Evolutionary conservation across 2,113 vertebrate genomes (phyloP).

Genomic region (Euleptes europaea): DNA sequence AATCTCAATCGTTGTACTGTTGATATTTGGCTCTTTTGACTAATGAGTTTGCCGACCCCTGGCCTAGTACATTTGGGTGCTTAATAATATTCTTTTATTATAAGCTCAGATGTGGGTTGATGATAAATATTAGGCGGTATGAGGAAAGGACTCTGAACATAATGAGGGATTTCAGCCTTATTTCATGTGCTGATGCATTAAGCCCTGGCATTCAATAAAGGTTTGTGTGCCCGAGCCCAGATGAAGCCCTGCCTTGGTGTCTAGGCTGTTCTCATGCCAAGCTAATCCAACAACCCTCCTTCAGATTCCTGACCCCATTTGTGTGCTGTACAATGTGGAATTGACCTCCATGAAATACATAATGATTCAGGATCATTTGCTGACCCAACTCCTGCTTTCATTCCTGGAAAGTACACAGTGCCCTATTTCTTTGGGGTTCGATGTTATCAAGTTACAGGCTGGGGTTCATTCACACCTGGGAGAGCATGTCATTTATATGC

Average conservation of each 20-base stretch:
- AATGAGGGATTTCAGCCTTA: too few species aligned
- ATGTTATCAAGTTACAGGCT: constrained; percentile 43
- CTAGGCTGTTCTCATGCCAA: constrained; percentile 30
- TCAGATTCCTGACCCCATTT: constrained; percentile 27
- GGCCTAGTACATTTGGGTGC: too few species aligned
- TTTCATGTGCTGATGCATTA: too few species aligned
- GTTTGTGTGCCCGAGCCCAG: too few species aligned
- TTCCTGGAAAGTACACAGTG: constrained; percentile 63
- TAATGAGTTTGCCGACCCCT: too few species aligned
- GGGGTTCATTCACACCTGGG: constrained; percentile 1
- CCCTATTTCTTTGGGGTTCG: constrained; percentile 56
- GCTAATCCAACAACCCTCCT: constrained; percentile 59
- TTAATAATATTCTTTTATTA: too few species aligned
- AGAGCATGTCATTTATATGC: constrained; percentile 34
- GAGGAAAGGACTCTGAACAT: too few species aligned
- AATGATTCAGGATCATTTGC: constrained; percentile 59
- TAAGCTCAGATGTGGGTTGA: too few species aligned
- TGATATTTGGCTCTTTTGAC: too few species aligned
- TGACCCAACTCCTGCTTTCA: constrained; percentile 72
- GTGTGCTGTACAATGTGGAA: constrained; percentile 61
- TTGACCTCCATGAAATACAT: constrained; percentile 59
- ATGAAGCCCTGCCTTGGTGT: background rate
- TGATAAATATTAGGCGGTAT: too few species aligned
- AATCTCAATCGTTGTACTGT: too few species aligned
- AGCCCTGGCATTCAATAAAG: too few species aligned